phyloP scores from a whole-genome alignment of 2,797 vertebrate genomes.

The Tangara arthus region DNA sequence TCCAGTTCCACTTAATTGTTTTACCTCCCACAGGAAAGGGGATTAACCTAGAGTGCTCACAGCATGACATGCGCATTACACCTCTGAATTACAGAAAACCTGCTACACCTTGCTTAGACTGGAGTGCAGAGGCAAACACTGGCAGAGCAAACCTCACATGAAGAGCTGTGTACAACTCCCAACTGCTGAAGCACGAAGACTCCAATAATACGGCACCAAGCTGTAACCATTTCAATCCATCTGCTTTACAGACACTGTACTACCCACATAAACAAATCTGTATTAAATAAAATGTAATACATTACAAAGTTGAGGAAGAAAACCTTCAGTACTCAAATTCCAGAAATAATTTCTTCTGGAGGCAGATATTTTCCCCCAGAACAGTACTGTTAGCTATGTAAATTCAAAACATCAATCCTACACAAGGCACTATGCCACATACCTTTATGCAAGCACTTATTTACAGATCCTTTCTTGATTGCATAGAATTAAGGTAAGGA shows the following conservation, averaged over 20 bases:
- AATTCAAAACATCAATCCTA: not conserved
- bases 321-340: not conserved
- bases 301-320: not conserved
- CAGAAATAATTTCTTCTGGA: not conserved
- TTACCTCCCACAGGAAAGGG: constrained; percentile 15
- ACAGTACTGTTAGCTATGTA: not conserved
- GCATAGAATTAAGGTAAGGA: not conserved
- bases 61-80: not conserved
- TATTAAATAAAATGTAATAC: not conserved
- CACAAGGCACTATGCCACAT: not conserved
- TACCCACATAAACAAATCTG: not conserved
- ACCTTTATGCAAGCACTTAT: not conserved
- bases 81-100: not conserved
- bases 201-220: not conserved
- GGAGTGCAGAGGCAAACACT: not conserved
- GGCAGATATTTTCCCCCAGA: rapidly evolving
- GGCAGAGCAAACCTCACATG: not conserved
- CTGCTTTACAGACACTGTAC: not conserved
- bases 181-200: not conserved
- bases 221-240: not conserved
- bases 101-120: not conserved
- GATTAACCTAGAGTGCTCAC: constrained; percentile 10
- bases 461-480: not conserved
- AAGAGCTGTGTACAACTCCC: not conserved
- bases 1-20: constrained; percentile 6